Base-by-base conservation (phyloP, 2,797 vertebrate genomes). In the Myotis planiceps region DNA sequence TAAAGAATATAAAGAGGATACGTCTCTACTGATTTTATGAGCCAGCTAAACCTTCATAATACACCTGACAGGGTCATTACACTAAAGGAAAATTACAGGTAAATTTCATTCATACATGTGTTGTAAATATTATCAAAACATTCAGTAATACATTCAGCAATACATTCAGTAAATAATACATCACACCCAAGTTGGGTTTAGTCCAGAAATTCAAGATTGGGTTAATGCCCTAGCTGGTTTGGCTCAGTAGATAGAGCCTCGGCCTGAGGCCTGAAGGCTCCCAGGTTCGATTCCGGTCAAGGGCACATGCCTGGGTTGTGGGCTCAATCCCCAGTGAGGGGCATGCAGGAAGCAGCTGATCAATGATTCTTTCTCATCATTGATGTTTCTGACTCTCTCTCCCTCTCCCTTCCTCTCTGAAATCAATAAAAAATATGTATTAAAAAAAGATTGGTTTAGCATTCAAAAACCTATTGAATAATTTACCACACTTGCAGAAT, bases 91-190 rank as follows among this genome's bases (percentile, higher is more conserved):
- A 87, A 58, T n/a, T 55, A 76, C 12, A 49, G 27, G 29, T 32
- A 65, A 86, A 66, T 42, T 83, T 72, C 51, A 87, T 55, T 66
- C 51, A 71, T 63, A 66, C 37, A 27, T 19, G 78, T 45, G 3
- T 80, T 92, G 32, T 51, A 76, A 92, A 90, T 81, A 60, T n/a
- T 74, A 37, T 74, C 81, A 91, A 90, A 87, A 74, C 9, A 27
- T 7, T 16, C 4, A 82, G 23, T 15, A 72, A 51, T 53, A 55
- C 2, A 27, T 7, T 16, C 4, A 82, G 23, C 12, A 72, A 51
- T 53, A 55, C 2, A 25, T 83, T 75, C 92, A 88, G 85, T 88
- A 93, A 89, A 69, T 45, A 75, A 65, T 29, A 49, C 0, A 37
- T 45, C 42, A 39, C 47, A 87, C 45, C 34, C 5, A 87, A 51